A percentile compares a stretch with the other conserved stretches of the same genome.
Evolutionary conservation across 2,888 invertebrate genomes (phyloP).

Genomic region (Drosophila prostipennis): DNA sequence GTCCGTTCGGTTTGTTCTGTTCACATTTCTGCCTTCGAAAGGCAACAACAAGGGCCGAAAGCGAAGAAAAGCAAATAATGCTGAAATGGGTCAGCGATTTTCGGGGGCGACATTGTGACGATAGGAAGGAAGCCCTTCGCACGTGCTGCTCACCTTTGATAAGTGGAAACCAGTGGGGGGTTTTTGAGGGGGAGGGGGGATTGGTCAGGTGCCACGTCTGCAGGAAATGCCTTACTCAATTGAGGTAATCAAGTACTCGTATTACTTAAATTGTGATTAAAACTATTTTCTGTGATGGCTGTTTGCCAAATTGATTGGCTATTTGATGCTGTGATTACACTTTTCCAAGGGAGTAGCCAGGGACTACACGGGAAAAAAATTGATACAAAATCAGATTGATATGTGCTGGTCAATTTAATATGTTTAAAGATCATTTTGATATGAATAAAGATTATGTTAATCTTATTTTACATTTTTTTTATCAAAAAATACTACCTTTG

Average conservation of each 20-base stretch:
- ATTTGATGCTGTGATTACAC: slow-evolving; percentile 20
- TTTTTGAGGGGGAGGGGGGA: background rate
- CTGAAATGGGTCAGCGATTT: slow-evolving; percentile 71
- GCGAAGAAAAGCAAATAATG: slow-evolving; percentile 35
- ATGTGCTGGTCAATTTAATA: too few relatives aligned
- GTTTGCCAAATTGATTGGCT: slow-evolving; percentile 8
- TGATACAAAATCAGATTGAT: too few relatives aligned
- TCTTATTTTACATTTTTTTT: too few relatives aligned
- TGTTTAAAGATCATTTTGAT: too few relatives aligned
- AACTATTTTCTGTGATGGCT: slow-evolving; percentile 15
- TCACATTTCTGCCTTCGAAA: slow-evolving; percentile 17
- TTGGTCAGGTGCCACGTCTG: slow-evolving; percentile 12
- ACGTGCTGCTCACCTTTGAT: slow-evolving; percentile 35
- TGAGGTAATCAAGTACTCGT: slow-evolving; percentile 34
- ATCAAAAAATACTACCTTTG: too few relatives aligned
- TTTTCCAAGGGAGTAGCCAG: background rate
- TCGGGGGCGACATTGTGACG: slow-evolving; percentile 62
- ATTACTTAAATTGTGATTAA: slow-evolving; percentile 34
- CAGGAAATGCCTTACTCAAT: slow-evolving; percentile 29
- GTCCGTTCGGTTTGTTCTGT: slow-evolving; percentile 5
- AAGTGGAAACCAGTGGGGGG: background rate
- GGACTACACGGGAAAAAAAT: too few relatives aligned
- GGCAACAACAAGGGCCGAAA: slow-evolving; percentile 3
- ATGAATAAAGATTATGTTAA: too few relatives aligned
- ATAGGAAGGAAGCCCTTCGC: slow-evolving; percentile 44